Conservation (phyloP, 1,140 invertebrate genomes). For the Doryteuthis pealeii region DNA sequence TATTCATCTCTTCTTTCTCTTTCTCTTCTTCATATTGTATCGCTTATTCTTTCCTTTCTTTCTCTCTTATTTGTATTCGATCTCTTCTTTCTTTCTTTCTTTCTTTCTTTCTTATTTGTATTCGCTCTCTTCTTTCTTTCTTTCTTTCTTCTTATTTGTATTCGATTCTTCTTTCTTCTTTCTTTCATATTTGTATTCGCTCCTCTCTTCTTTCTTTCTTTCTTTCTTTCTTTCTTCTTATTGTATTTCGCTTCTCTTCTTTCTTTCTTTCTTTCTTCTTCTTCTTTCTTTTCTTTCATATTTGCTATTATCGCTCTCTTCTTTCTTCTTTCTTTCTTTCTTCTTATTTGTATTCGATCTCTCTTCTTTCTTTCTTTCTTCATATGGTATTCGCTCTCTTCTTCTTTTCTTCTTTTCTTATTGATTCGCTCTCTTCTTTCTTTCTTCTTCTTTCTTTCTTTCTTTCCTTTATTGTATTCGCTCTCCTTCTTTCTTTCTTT, state of each 20-base stretch:
- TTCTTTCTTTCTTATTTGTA: too few relatives aligned
- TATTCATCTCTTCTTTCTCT: too few relatives aligned
- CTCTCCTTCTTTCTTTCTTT: background rate
- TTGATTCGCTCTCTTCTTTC: background rate
- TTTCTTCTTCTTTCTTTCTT: background rate
- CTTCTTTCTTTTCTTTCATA: background rate
- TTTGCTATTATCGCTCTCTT: background rate
- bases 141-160: too few relatives aligned
- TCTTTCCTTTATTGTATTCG: background rate
- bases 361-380: background rate
- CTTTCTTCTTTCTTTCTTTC: background rate
- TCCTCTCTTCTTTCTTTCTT: too few relatives aligned
- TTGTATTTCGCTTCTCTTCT: background rate
- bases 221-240: background rate
- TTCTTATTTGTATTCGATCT: background rate
- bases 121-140: too few relatives aligned
- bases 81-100: too few relatives aligned
- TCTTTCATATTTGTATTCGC: too few relatives aligned
- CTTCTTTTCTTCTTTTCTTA: background rate
- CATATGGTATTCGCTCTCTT: background rate
- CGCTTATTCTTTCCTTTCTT: too few relatives aligned
- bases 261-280: background rate
- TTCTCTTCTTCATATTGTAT: too few relatives aligned
- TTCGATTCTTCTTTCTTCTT: too few relatives aligned
- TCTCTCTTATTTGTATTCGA: too few relatives aligned